Evolutionary conservation across 92 coral and sea anemone genomes (phyloP), one percentile per base, ranked within the genome.

Genomic region (Palythoa grandiflora): DNA sequence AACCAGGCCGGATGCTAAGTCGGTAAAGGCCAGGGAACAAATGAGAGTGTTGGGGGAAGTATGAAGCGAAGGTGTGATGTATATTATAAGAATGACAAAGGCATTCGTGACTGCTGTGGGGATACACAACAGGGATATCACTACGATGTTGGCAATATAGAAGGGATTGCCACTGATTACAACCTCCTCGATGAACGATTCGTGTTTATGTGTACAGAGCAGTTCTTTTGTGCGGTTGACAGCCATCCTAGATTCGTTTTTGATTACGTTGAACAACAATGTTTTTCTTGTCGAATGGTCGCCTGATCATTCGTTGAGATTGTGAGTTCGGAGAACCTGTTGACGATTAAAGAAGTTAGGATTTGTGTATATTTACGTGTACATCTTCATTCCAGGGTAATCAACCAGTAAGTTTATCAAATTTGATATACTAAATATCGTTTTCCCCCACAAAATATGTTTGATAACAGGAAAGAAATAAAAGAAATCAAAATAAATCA

Each of bases 1-100:
- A 6, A 81, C 38, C 19, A 81, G 86, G 28, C 86, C 86, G 19
- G 86, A 81, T 68, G 86, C 86, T 28, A 81, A 81, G 35, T 81
- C 86, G 5, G 86, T 81, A 36, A 81, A 66, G 5, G 86, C 86
- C 40, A 81, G 59, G 2, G 86, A 81, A 36, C 86, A 81, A 68
- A 81, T 81, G 75, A 81, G 61, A 65, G 28, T 63, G 86, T 81
- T 81, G 9, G 86, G 86, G 6, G 75, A 81, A 1, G 86, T 81
- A 37, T 81, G 86, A 13, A 81, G 86, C 38, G 86, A 66, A 14
- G 86, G 86, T 11, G 86, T 81, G 60, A 53, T 65, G 61, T 65
- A 81, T 36, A 81, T 81, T 9, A 71, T 71, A 10, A 81, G 61
- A 47, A 81, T 81, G 57, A 81, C 60, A 15, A 81, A 68, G 44